A percentile compares a stretch with the other conserved stretches of the same genome.
phyloP scores from a whole-genome alignment of 2,113 vertebrate species.

The Vicugna pacos region DNA sequence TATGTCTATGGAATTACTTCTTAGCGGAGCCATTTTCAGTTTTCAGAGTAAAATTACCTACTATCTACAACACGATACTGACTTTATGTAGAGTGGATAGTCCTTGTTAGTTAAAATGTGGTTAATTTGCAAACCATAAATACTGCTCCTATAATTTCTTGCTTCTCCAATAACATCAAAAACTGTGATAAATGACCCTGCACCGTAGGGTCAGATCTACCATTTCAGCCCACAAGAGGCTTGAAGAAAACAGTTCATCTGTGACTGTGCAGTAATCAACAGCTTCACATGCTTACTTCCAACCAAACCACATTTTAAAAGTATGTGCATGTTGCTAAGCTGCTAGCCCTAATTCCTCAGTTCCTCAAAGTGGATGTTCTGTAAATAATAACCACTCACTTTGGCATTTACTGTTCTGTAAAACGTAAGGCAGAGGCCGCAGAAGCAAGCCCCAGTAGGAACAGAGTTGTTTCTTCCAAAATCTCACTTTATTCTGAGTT shows the following conservation, averaged over 20 bases:
- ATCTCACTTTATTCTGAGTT: slow-evolving; percentile 3
- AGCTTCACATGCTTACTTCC: background rate
- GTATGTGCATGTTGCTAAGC: background rate
- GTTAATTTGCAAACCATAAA: background rate
- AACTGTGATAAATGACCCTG: slow-evolving; percentile 14
- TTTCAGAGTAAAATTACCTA: slow-evolving; percentile 14
- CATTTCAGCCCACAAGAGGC: background rate
- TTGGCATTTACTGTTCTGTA: slow-evolving; percentile 47
- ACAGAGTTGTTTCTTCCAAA: background rate
- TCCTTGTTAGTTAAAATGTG: background rate
- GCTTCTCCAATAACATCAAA: background rate
- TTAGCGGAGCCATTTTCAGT: slow-evolving; percentile 8
- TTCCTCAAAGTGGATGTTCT: slow-evolving; percentile 15
- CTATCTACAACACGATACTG: background rate
- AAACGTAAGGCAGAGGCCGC: background rate
- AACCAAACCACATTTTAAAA: background rate
- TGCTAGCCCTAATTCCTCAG: background rate
- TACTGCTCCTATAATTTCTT: background rate
- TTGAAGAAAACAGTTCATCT: background rate
- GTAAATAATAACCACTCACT: background rate
- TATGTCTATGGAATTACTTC: background rate
- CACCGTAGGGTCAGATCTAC: background rate
- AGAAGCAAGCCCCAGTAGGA: background rate
- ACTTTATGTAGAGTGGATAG: background rate
- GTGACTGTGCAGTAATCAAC: background rate